Evolutionary conservation across 2,888 invertebrate species (phyloP).

Genomic region (Cephus pygmeus): DNA sequence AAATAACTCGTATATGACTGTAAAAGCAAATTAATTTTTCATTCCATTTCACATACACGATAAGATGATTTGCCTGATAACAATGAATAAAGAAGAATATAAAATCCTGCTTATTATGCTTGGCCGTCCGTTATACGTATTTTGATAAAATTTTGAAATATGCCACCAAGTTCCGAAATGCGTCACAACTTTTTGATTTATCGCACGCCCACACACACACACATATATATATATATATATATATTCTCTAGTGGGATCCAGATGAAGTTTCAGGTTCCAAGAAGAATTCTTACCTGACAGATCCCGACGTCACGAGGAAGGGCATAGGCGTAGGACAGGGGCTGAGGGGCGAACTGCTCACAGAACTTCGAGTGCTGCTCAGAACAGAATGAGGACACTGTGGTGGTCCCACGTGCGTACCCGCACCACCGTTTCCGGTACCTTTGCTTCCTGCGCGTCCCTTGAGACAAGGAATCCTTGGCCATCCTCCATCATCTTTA

Average conservation of each 20-base stretch:
- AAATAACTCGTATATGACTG: neutral
- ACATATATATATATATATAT: too few relatives aligned
- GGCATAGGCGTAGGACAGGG: slow-evolving; percentile 83
- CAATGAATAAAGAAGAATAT: neutral
- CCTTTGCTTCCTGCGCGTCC: slow-evolving; percentile 51
- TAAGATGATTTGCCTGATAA: neutral
- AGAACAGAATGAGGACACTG: slow-evolving; percentile 80
- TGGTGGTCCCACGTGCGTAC: slow-evolving; percentile 70
- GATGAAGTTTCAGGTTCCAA: neutral
- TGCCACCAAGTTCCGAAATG: neutral
- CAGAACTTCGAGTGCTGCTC: slow-evolving; percentile 74
- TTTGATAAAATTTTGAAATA: neutral
- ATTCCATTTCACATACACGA: neutral
- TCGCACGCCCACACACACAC: neutral
- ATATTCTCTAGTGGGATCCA: neutral
- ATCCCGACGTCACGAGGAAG: slow-evolving; percentile 78
- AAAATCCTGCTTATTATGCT: neutral
- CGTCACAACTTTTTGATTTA: neutral
- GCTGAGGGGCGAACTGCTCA: slow-evolving; percentile 75
- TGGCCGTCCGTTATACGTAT: neutral
- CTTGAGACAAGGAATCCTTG: slow-evolving; percentile 55
- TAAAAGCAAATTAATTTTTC: neutral
- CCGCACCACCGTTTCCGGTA: slow-evolving; percentile 64
- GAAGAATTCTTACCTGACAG: slow-evolving; percentile 72
- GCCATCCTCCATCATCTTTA: slow-evolving; percentile 55